Base-by-base conservation (phyloP, 2,888 invertebrate genomes). In the Pseudococcus longispinus region DNA sequence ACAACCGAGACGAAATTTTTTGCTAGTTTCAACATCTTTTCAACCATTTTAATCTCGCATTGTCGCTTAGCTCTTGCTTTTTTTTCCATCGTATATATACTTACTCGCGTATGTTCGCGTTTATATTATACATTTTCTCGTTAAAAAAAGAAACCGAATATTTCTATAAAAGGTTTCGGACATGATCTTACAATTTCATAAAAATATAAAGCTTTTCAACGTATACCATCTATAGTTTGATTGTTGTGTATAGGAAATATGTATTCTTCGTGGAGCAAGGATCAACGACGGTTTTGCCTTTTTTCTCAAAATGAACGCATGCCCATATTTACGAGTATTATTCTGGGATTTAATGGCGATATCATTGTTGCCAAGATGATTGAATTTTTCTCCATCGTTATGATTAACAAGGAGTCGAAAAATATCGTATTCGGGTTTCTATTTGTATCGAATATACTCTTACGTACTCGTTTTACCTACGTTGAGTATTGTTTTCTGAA, bases 21-120 rank as follows among this genome's bases (percentile, higher is more conserved):
- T 70, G 70, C 29, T 29, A 70, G 70, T 70, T 70, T 70, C 70
- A 70, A 70, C 70, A 70, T 70, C 70, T 70, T 65, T 70, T 70
- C 70, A 32, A 70, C 70, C 70, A 70, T 70, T 29, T 70, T 70
- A 70, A 70, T 70, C 70, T 70, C 29, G 29, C 70, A 70, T 70
- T 70, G 70, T 70, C 70, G 70, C 70, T 29, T 65, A 26, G 9
- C 1, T 4, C 20, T 20, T 20, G 70, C 11, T 15, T 4, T 29
- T 29, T 15, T 15, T 29, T 70, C 4, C 55, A 4, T 6, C 15
- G 2, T 46, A 2, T 46, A 11, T 15, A n/a, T n/a, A n/a, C n/a
- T 55, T 55, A 5, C 4, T 23, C 60, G 60, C 23, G 60, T 60
- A 60, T 23, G 13, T 32, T 11, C 20, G 3, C 70, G 70, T 70